Evolutionary conservation across 2,113 vertebrate species (phyloP).

Genomic region (Craseonycteris thonglongyai): DNA sequence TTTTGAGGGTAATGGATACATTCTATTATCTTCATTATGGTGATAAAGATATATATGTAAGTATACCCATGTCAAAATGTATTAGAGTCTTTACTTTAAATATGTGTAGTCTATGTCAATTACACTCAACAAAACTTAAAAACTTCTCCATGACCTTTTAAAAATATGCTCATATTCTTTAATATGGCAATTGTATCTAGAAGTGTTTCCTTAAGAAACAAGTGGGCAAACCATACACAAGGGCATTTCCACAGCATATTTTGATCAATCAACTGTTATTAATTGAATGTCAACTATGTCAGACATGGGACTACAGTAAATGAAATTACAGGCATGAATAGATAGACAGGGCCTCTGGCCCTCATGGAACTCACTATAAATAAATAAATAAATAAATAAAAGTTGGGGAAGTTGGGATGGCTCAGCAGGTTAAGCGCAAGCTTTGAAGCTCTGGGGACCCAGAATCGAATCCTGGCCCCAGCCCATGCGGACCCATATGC

Average conservation of each 20-base stretch:
- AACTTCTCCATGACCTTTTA: not conserved
- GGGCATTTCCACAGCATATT: not conserved
- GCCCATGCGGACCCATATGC: no score
- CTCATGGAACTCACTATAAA: not conserved
- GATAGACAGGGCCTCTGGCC: not conserved
- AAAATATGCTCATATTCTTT: not conserved
- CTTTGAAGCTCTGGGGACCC: no score
- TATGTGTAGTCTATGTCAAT: not conserved
- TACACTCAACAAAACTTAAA: not conserved
- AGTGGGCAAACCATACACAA: not conserved
- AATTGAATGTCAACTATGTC: not conserved
- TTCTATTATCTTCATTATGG: not conserved
- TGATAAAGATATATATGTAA: no score
- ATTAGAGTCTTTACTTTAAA: not conserved
- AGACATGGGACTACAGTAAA: not conserved
- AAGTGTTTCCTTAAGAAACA: not conserved
- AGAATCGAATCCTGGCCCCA: no score
- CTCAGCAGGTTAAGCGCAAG: no score
- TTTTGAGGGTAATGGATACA: not conserved
- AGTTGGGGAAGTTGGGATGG: no score
- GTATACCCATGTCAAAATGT: not conserved
- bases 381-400: no score
- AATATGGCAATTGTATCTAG: not conserved
- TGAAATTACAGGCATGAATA: not conserved
- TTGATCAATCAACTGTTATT: not conserved